These are phyloP conservation scores for Drosophila ustulata DNA, from an alignment of 2,888 invertebrate genomes.

Conservation along the genomic window DNA sequence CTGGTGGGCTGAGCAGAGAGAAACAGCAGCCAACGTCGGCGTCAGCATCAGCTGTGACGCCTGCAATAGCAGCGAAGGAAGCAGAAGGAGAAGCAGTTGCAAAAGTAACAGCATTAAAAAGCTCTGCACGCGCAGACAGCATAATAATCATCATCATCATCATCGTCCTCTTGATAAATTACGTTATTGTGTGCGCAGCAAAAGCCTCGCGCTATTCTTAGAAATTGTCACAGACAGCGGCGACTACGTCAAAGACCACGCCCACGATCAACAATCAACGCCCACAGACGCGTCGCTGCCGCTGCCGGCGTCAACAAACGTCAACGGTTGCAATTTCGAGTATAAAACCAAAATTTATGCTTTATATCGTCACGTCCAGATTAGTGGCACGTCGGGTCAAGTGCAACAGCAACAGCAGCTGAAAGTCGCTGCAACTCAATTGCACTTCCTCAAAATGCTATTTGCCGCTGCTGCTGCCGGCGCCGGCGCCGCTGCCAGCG, in stretches of 20 bases:
- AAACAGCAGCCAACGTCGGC: conserved; percentile 42
- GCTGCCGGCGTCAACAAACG: conserved; percentile 60
- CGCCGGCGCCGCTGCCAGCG: conserved; percentile 41
- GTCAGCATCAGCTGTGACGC: conserved; percentile 66
- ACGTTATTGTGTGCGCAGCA: conserved; percentile 67
- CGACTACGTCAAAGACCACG: conserved; percentile 56
- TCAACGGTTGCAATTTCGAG: conserved; percentile 75
- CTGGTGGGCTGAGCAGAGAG: conserved; percentile 76
- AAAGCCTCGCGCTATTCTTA: conserved; percentile 79
- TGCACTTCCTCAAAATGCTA: conserved; percentile 76
- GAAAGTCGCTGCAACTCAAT: conserved; percentile 69
- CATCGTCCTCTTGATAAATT: conserved; percentile 58
- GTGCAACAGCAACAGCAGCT: conserved; percentile 81
- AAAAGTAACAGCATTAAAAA: conserved; percentile 47
- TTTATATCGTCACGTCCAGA: conserved; percentile 77
- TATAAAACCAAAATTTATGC: conserved; percentile 82
- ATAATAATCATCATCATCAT: conserved; percentile 31
- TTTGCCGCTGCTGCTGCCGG: conserved; percentile 74
- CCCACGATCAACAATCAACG: conserved; percentile 33
- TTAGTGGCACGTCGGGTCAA: conserved; percentile 78
- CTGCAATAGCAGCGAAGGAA: conserved; percentile 27
- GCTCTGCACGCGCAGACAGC: conserved; percentile 51
- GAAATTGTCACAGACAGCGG: conserved; percentile 61
- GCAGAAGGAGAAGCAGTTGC: conserved; percentile 1
- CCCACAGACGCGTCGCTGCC: conserved; percentile 34